A percentile compares a stretch with the other conserved stretches of the same genome.
Evolutionary conservation across 2,113 vertebrate genomes (phyloP).

Genomic region (Phocoena phocoena): DNA sequence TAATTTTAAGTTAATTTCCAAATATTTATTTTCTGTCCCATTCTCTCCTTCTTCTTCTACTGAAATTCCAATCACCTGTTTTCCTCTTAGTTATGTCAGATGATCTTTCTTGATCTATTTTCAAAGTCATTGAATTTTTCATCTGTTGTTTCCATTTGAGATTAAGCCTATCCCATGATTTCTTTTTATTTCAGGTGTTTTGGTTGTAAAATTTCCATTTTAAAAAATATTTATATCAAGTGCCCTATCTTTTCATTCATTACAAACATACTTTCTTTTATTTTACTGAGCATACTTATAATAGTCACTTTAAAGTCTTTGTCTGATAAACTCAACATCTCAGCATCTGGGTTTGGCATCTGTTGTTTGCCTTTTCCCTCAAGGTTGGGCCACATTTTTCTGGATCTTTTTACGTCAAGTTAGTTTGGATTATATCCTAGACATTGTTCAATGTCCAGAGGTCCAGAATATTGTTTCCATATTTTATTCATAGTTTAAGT

Average conservation of each 20-base stretch:
- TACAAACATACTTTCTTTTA: background rate
- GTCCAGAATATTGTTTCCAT: background rate
- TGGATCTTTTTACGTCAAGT: background rate
- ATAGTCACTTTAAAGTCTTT: background rate
- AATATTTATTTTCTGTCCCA: background rate
- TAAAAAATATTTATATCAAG: background rate
- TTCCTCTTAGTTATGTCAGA: background rate
- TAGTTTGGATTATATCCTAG: background rate
- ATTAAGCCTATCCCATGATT: too few species aligned
- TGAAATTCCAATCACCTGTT: background rate
- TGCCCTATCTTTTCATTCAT: background rate
- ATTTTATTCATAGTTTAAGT: too few species aligned
- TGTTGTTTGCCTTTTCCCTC: background rate
- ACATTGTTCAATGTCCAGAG: too few species aligned
- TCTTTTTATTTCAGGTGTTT: background rate
- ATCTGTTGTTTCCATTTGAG: background rate
- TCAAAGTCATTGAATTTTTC: background rate
- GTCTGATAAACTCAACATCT: too few species aligned
- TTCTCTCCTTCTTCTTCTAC: background rate
- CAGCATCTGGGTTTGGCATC: too few species aligned
- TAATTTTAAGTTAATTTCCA: background rate
- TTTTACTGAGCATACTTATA: fast-evolving
- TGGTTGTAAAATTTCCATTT: background rate
- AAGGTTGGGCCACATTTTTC: background rate
- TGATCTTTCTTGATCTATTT: background rate